Evolutionary conservation across 1,140 invertebrate species (phyloP).

Genomic region (Pinna nobilis): DNA sequence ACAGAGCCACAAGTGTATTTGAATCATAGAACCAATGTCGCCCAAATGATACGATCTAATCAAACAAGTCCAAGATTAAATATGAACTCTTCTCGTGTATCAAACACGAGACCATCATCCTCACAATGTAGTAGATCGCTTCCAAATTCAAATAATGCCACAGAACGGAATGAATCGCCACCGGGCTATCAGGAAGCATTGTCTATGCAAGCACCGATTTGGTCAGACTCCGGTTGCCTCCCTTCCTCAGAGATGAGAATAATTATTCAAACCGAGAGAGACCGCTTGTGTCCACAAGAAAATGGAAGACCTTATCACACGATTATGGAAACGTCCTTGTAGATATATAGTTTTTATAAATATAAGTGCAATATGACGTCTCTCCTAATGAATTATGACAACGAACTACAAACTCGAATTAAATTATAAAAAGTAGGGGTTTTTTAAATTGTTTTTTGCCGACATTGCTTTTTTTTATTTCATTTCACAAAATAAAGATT

Average conservation of each 20-base stretch:
- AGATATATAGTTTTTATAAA: background rate
- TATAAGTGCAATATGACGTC: background rate
- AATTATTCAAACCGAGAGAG: background rate
- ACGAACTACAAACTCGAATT: background rate
- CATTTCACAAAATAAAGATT: background rate
- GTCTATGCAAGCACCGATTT: slow-evolving; percentile 38
- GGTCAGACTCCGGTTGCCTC: background rate
- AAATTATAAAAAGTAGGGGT: background rate
- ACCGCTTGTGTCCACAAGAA: slow-evolving; percentile 4
- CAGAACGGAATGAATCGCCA: slow-evolving; percentile 10
- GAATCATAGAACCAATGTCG: slow-evolving; percentile 34
- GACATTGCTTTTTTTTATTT: background rate
- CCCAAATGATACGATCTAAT: slow-evolving; percentile 18
- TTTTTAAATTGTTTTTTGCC: background rate
- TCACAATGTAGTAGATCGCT: background rate
- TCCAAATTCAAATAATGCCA: background rate
- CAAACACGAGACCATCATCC: slow-evolving; percentile 7
- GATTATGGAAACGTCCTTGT: slow-evolving; percentile 48
- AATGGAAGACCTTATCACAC: slow-evolving; percentile 20
- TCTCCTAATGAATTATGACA: background rate
- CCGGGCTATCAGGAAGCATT: slow-evolving; percentile 45
- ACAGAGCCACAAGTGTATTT: slow-evolving; percentile 31
- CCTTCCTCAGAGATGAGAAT: background rate
- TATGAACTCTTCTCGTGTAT: background rate
- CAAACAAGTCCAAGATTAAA: slow-evolving; percentile 5